phyloP scores from a whole-genome alignment of 92 coral and sea anemone genomes.

The Actinostola sp. region DNA sequence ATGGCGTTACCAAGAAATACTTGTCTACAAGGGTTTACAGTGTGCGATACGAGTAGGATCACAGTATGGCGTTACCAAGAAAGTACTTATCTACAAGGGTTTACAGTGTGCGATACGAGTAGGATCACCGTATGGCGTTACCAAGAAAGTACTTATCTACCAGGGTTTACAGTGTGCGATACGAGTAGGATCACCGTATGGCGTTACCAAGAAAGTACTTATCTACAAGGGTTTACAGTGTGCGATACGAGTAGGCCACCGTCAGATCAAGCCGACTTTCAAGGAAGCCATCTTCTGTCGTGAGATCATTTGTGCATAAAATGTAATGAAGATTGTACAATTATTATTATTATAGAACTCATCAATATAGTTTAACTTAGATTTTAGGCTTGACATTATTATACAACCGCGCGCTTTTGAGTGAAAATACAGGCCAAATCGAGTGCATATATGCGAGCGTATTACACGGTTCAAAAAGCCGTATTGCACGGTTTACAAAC shows the following conservation, averaged over 20 bases:
- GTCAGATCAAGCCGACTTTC: too few relatives aligned
- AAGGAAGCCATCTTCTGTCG: too few relatives aligned
- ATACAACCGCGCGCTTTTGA: too few relatives aligned
- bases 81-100: background rate
- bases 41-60: background rate
- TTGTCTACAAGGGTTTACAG: background rate
- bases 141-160: background rate
- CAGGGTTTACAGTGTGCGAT: background rate
- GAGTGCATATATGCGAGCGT: too few relatives aligned
- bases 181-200: background rate
- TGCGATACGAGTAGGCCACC: background rate
- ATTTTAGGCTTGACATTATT: too few relatives aligned
- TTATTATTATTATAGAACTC: too few relatives aligned
- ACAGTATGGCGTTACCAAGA: background rate
- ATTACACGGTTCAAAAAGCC: too few relatives aligned
- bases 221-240: background rate
- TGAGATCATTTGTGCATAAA: too few relatives aligned
- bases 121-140: background rate
- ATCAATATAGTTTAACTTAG: too few relatives aligned
- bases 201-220: background rate
- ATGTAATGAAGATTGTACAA: too few relatives aligned
- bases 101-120: background rate
- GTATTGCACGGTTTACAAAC: too few relatives aligned
- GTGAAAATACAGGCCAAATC: too few relatives aligned
- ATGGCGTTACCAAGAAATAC: background rate